Percentiles rank a stretch among this genome's conserved stretches.
phyloP scores from a whole-genome alignment of 2,888 invertebrate genomes.

The Ichneumoninae sp. region DNA sequence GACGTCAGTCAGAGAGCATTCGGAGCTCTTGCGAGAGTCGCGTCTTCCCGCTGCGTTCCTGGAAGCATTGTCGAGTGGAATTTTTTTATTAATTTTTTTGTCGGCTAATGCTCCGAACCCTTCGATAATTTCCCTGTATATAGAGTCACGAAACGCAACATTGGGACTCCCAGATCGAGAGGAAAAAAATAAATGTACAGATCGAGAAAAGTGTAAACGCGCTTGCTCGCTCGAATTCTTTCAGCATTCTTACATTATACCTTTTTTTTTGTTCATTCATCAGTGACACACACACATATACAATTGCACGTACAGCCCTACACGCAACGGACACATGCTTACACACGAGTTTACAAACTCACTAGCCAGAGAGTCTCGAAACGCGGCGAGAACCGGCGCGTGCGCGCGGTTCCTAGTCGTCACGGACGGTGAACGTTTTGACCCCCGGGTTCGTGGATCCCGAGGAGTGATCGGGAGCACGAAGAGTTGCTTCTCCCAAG shows the following conservation, averaged over 20 bases:
- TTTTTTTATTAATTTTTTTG: conserved; percentile 2
- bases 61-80: conserved; percentile 17
- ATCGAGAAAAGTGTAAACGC: conserved; percentile 50
- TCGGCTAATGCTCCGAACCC: conserved; percentile 24
- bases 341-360: conserved; percentile 54
- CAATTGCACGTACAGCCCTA: conserved; percentile 65
- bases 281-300: conserved; percentile 48
- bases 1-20: conserved; percentile 51
- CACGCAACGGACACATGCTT: conserved; percentile 46
- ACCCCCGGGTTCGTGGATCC: conserved; percentile 35
- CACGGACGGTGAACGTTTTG: conserved; percentile 68
- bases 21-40: conserved; percentile 19
- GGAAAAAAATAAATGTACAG: background rate
- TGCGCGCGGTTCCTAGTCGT: conserved; percentile 53
- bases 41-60: conserved; percentile 16
- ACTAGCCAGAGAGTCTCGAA: conserved; percentile 65
- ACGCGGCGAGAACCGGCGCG: conserved; percentile 50
- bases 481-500: background rate
- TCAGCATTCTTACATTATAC: conserved; percentile 24
- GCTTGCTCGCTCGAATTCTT: background rate
- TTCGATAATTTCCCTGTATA: conserved; percentile 59
- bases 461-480: conserved; percentile 19
- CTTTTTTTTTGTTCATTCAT: conserved; percentile 26
- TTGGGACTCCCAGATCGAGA: background rate
- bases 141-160: conserved; percentile 30